Evolutionary conservation across 1,140 invertebrate species (phyloP).

Genomic region (Portunus trituberculatus): DNA sequence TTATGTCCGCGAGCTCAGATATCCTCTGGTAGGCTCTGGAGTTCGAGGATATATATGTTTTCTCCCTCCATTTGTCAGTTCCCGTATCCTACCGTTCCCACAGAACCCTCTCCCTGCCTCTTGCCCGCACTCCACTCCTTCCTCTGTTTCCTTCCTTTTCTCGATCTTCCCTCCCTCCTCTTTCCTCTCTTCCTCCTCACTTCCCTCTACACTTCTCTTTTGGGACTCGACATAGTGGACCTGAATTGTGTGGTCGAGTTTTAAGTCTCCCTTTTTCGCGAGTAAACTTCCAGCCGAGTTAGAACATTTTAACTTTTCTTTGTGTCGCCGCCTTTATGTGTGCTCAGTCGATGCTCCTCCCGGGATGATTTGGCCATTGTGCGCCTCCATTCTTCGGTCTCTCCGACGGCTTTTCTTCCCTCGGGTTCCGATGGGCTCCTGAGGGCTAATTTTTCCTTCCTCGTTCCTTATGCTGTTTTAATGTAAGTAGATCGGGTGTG

Average conservation of each 20-base stretch:
- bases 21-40: conserved; percentile 1
- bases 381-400: conserved; percentile 53
- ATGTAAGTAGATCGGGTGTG: conserved; percentile 62
- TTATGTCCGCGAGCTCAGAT: not conserved
- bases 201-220: conserved; percentile 2
- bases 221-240: not conserved
- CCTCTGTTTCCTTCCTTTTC: conserved; percentile 43
- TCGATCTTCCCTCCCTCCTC: not conserved
- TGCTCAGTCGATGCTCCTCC: conserved; percentile 66
- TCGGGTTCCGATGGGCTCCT: conserved; percentile 51
- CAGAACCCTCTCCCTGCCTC: conserved; percentile 33
- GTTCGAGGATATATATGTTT: not conserved
- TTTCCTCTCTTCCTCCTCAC: conserved; percentile 28
- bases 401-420: conserved; percentile 41
- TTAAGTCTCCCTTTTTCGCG: conserved; percentile 69
- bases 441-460: conserved; percentile 42
- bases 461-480: conserved; percentile 23
- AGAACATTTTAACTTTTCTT: conserved; percentile 73
- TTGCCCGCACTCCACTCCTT: conserved; percentile 4
- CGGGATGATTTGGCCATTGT: conserved; percentile 71
- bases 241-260: conserved; percentile 69
- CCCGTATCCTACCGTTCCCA: conserved; percentile 8
- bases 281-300: conserved; percentile 66
- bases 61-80: conserved; percentile 33
- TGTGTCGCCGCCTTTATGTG: conserved; percentile 63